Conservation (phyloP, 2,113 vertebrate species). For the Todiramphus saurophagus region DNA sequence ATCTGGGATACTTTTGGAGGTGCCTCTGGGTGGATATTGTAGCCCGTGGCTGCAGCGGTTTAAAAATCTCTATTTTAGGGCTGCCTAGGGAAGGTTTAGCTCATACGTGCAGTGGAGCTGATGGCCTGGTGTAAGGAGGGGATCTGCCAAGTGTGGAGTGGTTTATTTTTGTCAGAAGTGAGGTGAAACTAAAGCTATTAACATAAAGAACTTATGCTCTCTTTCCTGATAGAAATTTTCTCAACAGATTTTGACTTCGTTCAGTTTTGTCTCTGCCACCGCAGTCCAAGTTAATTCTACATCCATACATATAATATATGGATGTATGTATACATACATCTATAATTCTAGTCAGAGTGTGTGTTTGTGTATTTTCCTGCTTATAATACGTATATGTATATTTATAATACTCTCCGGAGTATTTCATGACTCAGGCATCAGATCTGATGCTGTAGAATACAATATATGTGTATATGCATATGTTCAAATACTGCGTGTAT, state of each 20-base stretch:
- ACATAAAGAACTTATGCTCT: slow-evolving; percentile 26
- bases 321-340: slow-evolving; percentile 55
- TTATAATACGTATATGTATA: slow-evolving; percentile 73
- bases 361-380: slow-evolving; percentile 68
- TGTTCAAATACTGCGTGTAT: slow-evolving; percentile 73
- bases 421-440: slow-evolving; percentile 79
- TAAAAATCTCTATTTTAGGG: slow-evolving; percentile 22
- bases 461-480: slow-evolving; percentile 73
- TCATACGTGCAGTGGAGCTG: neutral
- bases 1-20: neutral
- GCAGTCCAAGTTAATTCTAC: slow-evolving; percentile 36
- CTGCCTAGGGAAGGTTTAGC: slow-evolving; percentile 22
- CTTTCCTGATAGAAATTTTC: slow-evolving; percentile 44
- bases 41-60: slow-evolving; percentile 18
- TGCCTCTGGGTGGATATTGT: neutral
- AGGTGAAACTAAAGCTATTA: slow-evolving; percentile 40
- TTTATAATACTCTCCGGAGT: slow-evolving; percentile 72
- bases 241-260: slow-evolving; percentile 27
- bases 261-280: slow-evolving; percentile 54
- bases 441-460: slow-evolving; percentile 76
- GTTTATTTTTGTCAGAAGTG: slow-evolving; percentile 50
- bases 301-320: neutral
- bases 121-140: slow-evolving; percentile 15
- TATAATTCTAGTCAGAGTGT: slow-evolving; percentile 50
- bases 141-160: slow-evolving; percentile 36